Evolutionary conservation across 2,113 vertebrate genomes (phyloP).

Genomic region (Campylorhamphus procurvoides): DNA sequence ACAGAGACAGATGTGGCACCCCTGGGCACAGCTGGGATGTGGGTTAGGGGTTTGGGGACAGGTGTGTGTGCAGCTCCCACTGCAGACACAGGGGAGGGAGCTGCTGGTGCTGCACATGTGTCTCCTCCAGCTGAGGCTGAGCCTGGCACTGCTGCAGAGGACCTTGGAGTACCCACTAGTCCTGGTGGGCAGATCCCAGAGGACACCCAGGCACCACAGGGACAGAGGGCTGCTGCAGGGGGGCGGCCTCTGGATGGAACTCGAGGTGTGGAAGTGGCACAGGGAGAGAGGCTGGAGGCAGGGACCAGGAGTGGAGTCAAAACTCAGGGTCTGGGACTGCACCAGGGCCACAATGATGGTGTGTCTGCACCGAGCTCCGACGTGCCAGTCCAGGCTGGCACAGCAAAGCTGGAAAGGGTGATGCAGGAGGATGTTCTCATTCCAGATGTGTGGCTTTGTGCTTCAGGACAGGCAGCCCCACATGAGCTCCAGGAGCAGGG

Average conservation of each 20-base stretch:
- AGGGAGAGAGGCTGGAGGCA: neutral
- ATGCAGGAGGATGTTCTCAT: slow-evolving; percentile 46
- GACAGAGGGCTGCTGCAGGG: neutral
- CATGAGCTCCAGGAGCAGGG: neutral
- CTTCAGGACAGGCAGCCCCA: neutral
- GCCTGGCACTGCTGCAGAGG: rapidly evolving
- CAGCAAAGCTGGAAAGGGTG: neutral
- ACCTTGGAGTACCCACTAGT: neutral
- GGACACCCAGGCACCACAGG: neutral
- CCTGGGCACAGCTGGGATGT: neutral
- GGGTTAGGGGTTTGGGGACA: neutral
- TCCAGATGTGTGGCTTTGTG: slow-evolving; percentile 16
- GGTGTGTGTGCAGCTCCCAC: neutral
- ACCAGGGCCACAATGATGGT: neutral
- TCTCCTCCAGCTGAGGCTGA: neutral
- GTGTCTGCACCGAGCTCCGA: rapidly evolving
- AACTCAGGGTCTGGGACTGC: neutral
- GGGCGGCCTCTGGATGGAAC: neutral
- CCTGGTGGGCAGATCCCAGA: neutral
- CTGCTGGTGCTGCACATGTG: neutral
- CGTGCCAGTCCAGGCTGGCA: neutral
- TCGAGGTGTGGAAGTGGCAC: neutral
- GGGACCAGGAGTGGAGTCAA: rapidly evolving
- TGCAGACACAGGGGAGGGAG: rapidly evolving
- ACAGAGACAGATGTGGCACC: rapidly evolving